Base-by-base conservation (phyloP, 2,797 vertebrate genomes). In the Myotis vivesi region DNA sequence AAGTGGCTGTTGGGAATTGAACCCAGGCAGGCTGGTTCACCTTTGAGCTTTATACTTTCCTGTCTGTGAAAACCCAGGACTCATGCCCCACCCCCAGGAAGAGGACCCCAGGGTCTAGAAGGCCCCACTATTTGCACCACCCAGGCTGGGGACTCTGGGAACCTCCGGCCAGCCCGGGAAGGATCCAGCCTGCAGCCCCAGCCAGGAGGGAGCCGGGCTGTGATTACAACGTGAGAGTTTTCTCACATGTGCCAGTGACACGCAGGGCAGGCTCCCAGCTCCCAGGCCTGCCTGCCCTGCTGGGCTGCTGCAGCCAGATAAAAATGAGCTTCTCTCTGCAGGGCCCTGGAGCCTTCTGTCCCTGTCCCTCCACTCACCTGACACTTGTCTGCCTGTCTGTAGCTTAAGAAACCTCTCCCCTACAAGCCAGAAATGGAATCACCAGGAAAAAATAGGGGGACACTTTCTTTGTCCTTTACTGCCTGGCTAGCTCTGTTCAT, bases 201-300 rank as follows among this genome's bases (percentile, higher is more conserved):
- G 82, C 81, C 97, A 96, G 88, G 79, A 92, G 41, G 68, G 94
- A 91, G 94, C 89, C 23, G 6, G 49, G 87, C 20, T 25, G 68
- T 10, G 2, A 95, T 97, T 95, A 97, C 89, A 92, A 92, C 0
- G 49, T 97, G 94, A 68, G 91, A 95, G 93, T 96, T 94, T 92
- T 91, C 95, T 95, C 96, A 95, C 95, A 64, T 20, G 20, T 4
- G 53, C 66, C 68, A 19, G 55, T 13, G 20, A 59, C 81, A 33
- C 25, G 57, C 79, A 46, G 71, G 64, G 25, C 20, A 13, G 51
- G 72, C 85, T 46, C 49, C 79, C 55, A 23, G 73, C 83, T 76
- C 86, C 86, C 66, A 66, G 69, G 28, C 64, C n/a, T 2, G 53
- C 64, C 44, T 8, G 49, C 28, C 83, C 71, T 1, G 19, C 51